Base-by-base conservation (phyloP, 1,140 invertebrate species). In the Trachymyrmex septentrionalis region DNA sequence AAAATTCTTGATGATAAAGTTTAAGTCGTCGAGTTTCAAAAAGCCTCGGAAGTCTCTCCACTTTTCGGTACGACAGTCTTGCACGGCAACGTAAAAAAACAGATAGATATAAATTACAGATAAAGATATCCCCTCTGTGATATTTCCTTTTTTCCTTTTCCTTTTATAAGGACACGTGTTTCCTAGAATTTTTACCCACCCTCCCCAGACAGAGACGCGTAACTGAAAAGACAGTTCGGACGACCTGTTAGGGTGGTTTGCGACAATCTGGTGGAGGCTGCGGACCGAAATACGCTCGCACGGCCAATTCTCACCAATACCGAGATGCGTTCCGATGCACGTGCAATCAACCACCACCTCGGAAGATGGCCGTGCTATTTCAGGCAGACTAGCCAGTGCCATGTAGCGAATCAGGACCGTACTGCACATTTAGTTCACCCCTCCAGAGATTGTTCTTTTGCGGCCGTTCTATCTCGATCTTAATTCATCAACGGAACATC, bases 221-320 rank as follows among this genome's bases (percentile, higher is more conserved):
- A 48, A 24, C 24, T 38, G n/a, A n/a, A 76, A 81, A 73, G 66
- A 82, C 64, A 64, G 78, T 76, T 55, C 61, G 48, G 55, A 90
- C 86, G 64, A 61, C 64, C 76, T 71, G 89, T 91, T 84, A 76
- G 90, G 90, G 90, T 91, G 76, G 90, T 91, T 88, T 78, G 86
- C 87, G 88, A 90, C 91, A 90, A 90, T 93, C 90, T 80, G 88
- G 88, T 93, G 87, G 87, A 93, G 89, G 91, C 91, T 93, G 93
- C 82, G 92, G 88, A 94, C 93, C 92, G 92, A 94, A 94, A 94
- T 94, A 94, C 92, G 91, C 93, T 93, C 87, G 90, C 92, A 91
- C 90, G 89, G 91, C 90, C 91, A 89, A 94, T 91, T 92, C 87
- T 92, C 90, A 93, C 92, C 38, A 91, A 92, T 85, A 92, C 92